phyloP scores from a whole-genome alignment of 2,113 vertebrate genomes.

The Pachyramphus minor region DNA sequence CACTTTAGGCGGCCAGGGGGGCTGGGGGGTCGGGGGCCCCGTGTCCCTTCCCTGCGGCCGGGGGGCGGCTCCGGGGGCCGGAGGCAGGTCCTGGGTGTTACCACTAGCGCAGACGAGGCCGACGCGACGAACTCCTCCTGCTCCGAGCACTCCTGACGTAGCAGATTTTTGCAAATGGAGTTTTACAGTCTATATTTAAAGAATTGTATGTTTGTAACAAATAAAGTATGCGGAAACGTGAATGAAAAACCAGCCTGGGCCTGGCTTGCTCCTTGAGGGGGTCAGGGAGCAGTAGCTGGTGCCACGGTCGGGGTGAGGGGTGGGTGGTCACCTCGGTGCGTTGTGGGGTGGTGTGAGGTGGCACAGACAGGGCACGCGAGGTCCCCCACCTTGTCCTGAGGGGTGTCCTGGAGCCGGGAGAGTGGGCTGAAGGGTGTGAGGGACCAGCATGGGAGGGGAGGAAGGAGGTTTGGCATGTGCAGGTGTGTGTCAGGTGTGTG shows the following conservation, averaged over 20 bases:
- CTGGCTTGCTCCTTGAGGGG: not conserved
- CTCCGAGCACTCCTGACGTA: conserved; percentile 80
- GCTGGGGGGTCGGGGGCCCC: conserved; percentile 51
- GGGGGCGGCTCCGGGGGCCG: conserved; percentile 68
- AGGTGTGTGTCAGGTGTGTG: not conserved
- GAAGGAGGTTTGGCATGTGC: not conserved
- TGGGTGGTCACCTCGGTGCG: not conserved
- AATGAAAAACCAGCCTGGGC: conserved; percentile 54
- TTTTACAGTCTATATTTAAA: conserved; percentile 88
- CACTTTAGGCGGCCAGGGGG: conserved; percentile 77
- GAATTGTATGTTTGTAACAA: conserved; percentile 88
- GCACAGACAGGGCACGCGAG: too few relatives aligned
- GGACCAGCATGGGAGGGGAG: accelerated
- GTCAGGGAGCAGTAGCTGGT: accelerated
- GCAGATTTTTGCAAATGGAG: conserved; percentile 85
- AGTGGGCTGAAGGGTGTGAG: too few relatives aligned
- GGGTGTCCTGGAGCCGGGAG: accelerated
- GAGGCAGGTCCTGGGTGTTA: conserved; percentile 77
- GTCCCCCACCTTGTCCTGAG: not conserved
- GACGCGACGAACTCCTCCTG: conserved; percentile 59
- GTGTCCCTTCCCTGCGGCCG: conserved; percentile 16
- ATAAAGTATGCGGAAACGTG: conserved; percentile 85
- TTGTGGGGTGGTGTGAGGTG: accelerated
- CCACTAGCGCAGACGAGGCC: conserved; percentile 71
- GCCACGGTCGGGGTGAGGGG: accelerated